Evolutionary conservation across 2,797 vertebrate genomes (phyloP), one percentile per base, ranked within the genome.

Genomic region (Pseudochromis fuscus): DNA sequence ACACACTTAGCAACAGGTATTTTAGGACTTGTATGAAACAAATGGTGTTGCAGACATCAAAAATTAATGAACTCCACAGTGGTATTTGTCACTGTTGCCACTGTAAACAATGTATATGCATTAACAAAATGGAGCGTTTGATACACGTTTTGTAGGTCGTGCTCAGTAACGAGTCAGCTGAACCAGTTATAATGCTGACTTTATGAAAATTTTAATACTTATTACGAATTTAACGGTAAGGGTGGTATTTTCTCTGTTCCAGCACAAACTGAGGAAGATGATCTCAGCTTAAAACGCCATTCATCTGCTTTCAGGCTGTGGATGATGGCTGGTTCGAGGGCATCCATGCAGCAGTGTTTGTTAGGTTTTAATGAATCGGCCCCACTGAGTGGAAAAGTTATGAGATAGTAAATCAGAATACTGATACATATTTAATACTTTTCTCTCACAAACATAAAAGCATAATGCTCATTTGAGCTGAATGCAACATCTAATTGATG

Each of bases 381-480:
- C 69, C 63, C 12, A 59, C 72, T 63, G 66, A 71, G 64, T 58
- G 52, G 56, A 76, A 79, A 83, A 76, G 45, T 75, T 87, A 48
- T 66, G 52, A 62, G 57, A 69, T 33, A 86, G 75, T 83, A 72
- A 88, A 85, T 84, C 57, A 23, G 76, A 70, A 75, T 27, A 67
- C n/a, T 87, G 69, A 69, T 88, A 70, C 67, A 67, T 88, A 78
- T 83, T 80, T 88, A 56, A 85, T 46, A 33, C n/a, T 35, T 66
- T 74, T 70, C n/a, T 18, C 59, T 61, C 27, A 19, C 45, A 74
- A 81, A 81, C 66, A 72, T 67, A 55, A 80, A 77, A 75, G 30
- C 28, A 46, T 51, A 50, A 77, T 68, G 64, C 65, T 86, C 24
- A 67, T 78, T 73, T 75, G 50, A 59, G 76, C 66, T 2, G n/a